Evolutionary conservation across 2,888 invertebrate species (phyloP), one percentile per base, ranked within the genome.

Genomic region (Acronicta alni): DNA sequence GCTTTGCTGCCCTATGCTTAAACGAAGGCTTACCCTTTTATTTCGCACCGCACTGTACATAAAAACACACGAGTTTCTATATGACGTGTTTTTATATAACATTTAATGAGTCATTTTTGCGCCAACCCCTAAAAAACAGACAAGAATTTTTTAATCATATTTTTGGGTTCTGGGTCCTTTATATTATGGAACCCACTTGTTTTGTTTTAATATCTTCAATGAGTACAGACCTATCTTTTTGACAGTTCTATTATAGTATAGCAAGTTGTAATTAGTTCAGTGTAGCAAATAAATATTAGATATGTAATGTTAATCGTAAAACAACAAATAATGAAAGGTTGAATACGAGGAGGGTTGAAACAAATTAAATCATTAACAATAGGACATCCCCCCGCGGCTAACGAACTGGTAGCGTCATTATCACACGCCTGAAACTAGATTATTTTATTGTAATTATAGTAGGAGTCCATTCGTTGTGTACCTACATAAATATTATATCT

Each of bases 301-400:
- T 35, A 47, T 51, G 43, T 58, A 66, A 64, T 58, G 60, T 60
- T 58, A 55, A 61, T 71, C 58, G 61, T 68, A 72, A 68, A 73
- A 59, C 70, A 53, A 46, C 48, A 56, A 44, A 65, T 56, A 59
- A 65, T 51, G 46, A 63, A 66, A 55, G 53, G 64, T 56, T 56
- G 64, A 72, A 74, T 75, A 67, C 74, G 80, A 80, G 80, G 80
- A 80, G 80, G 81, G 81, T 84, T 83, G 88, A 88, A 84, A 89
- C 89, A 90, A 92, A 92, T 92, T 92, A 91, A 92, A 91, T 90
- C 88, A 92, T 91, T 91, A 90, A 92, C n/a, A 91, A 91, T 91
- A 90, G 89, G 88, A 90, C 89, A 92, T 92, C 90, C 89, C 86
- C 88, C 82, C 82, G 84, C 77, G 86, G 86, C 87, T 89, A 91